These are phyloP conservation scores for Chionis minor DNA, from an alignment of 2,113 vertebrate species.

Conservation along the genomic window DNA sequence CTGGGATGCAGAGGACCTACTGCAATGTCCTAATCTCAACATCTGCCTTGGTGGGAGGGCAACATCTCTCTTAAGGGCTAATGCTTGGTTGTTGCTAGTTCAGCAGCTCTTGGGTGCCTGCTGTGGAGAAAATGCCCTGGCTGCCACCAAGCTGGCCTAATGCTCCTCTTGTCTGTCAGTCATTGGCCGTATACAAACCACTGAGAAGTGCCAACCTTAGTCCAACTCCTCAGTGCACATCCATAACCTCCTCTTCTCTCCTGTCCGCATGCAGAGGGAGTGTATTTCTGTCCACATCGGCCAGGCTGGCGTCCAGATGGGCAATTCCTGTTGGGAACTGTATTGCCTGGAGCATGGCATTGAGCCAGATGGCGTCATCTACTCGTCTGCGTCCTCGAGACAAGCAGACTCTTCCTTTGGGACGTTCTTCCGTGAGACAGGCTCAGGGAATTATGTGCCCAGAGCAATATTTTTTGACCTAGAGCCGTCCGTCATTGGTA, in stretches of 20 bases:
- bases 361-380: constrained; percentile 74
- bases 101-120: background rate
- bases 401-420: constrained; percentile 48
- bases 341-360: constrained; percentile 87
- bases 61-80: background rate
- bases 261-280: constrained; percentile 67
- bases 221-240: background rate
- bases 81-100: background rate
- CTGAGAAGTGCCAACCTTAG: background rate
- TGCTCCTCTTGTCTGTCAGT: background rate
- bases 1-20: background rate
- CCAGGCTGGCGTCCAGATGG: constrained; percentile 85
- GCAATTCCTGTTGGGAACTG: constrained; percentile 85
- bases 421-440: constrained; percentile 74
- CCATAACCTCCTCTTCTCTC: background rate
- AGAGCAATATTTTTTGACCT: constrained; percentile 74
- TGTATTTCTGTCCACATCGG: constrained; percentile 86
- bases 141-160: background rate
- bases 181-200: background rate
- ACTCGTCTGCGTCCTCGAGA: background rate
- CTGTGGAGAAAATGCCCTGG: background rate
- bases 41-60: background rate
- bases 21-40: background rate
- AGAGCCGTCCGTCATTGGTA: constrained; percentile 73
- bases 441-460: constrained; percentile 69